Evolutionary conservation across 1,140 invertebrate species (phyloP).

Genomic region (Delia radicum): DNA sequence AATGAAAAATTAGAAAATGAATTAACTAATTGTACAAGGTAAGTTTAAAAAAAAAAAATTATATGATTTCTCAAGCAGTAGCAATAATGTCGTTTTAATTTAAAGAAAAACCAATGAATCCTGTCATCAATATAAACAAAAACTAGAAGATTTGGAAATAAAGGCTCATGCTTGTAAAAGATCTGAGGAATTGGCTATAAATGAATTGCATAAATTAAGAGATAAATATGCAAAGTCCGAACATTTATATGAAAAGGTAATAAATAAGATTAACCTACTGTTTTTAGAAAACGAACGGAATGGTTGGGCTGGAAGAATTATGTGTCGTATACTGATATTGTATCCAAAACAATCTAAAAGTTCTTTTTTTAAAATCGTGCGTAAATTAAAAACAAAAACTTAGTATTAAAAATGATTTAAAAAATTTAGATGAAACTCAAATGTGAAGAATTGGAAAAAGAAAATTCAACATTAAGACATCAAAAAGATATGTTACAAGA

Average conservation of each 20-base stretch:
- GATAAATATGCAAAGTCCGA: slow-evolving; percentile 46
- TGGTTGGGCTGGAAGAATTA: too few relatives aligned
- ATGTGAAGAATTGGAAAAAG: slow-evolving; percentile 44
- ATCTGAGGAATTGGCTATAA: slow-evolving; percentile 41
- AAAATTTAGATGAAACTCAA: slow-evolving; percentile 34
- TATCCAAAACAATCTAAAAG: too few relatives aligned
- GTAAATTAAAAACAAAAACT: too few relatives aligned
- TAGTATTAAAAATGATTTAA: not conserved
- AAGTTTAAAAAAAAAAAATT: slow-evolving; percentile 11
- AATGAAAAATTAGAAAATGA: slow-evolving; percentile 46
- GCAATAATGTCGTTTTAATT: not conserved
- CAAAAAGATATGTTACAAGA: slow-evolving; percentile 52
- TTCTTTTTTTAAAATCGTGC: too few relatives aligned
- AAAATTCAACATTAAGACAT: slow-evolving; percentile 37
- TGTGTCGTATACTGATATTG: too few relatives aligned
- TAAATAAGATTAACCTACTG: too few relatives aligned
- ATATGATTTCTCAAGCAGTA: not conserved
- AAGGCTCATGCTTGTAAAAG: slow-evolving; percentile 40
- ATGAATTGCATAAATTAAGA: slow-evolving; percentile 46
- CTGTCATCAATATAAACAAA: slow-evolving; percentile 32
- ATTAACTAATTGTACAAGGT: slow-evolving; percentile 28
- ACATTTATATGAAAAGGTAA: slow-evolving; percentile 46
- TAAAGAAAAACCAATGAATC: slow-evolving; percentile 30
- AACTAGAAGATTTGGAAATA: slow-evolving; percentile 44
- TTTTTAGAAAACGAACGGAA: too few relatives aligned